Evolutionary conservation across 2,113 vertebrate genomes (phyloP), one percentile per base, ranked within the genome.

Genomic region (Zingel zingel): DNA sequence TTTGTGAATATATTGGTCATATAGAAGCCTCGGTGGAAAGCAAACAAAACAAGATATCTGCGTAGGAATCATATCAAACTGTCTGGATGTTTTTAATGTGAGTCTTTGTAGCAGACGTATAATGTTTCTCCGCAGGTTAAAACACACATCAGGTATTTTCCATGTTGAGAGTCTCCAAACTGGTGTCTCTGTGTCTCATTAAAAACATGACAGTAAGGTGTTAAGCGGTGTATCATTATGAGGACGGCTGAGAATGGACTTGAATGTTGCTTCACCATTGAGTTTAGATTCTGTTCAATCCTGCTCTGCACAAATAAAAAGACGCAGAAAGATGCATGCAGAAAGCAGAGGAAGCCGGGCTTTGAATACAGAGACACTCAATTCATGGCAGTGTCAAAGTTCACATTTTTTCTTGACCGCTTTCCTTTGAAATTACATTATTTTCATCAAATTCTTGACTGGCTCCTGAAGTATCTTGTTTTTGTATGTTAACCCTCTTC

Each of bases 211-310:
- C 64, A 53, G 61, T 21, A 50, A 64, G 36, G n/a, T 79, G 59
- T 53, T 3, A 30, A 63, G 56, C 51, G 7, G 43, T 65, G 73
- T 53, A 6, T 77, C 0, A 75, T 72, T 78, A 68, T 70, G 1
- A 64, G n/a, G 73, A 36, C 8, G 13, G 18, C 43, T 56, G 64
- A 74, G 47, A 71, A 33, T 61, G 45, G 73, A 21, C 51, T 71
- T 50, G 64, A 78, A 70, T 79, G 45, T 82, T 70, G 75, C 83
- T 71, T 75, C n/a, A 36, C 50, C 77, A 59, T 76, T 74, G 56
- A 74, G 25, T 56, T 39, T 54, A 48, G 36, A 39, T 56, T 77
- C 51, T 18, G 61, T 77, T 6, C 19, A 5, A 23, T 51, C 5
- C 2, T 10, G 6, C 7, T 77, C 43, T 70, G 23, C 19, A 11